These are phyloP conservation scores for Luscinia luscinia DNA, from an alignment of 2,797 vertebrate species.

Conservation along the genomic window DNA sequence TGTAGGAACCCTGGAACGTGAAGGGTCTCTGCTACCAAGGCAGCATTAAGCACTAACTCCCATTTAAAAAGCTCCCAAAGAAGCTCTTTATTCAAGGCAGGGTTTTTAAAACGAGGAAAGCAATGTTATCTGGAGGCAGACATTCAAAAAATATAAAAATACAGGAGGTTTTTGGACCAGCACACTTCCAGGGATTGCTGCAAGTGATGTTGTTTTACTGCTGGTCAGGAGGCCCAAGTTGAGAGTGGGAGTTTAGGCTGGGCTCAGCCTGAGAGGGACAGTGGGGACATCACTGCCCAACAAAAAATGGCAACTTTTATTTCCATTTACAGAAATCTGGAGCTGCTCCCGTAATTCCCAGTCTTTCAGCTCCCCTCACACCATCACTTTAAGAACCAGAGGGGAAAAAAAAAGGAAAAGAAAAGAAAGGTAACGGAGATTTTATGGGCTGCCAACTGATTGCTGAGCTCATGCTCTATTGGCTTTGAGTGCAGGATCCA, in stretches of 20 bases:
- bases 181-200: constrained; percentile 66
- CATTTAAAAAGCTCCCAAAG: constrained; percentile 67
- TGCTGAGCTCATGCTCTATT: constrained; percentile 62
- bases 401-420: not conserved
- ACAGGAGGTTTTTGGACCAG: constrained; percentile 64
- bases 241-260: constrained; percentile 47
- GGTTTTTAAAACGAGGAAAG: constrained; percentile 59
- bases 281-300: not conserved
- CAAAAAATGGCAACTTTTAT: constrained; percentile 51
- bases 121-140: constrained; percentile 55
- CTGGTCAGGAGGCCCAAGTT: constrained; percentile 62
- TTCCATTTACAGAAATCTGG: constrained; percentile 68
- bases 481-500: constrained; percentile 75
- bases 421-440: constrained; percentile 67
- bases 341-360: constrained; percentile 67
- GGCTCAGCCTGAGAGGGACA: constrained; percentile 30
- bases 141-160: constrained; percentile 68
- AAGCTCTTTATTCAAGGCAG: constrained; percentile 65
- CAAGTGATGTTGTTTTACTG: constrained; percentile 65
- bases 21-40: constrained; percentile 69
- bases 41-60: constrained; percentile 59
- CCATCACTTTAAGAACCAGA: constrained; percentile 21
- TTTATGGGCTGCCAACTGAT: constrained; percentile 80
- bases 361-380: constrained; percentile 54
- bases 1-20: constrained; percentile 66